Conservation (phyloP, 2,888 invertebrate species). For the Hecatera dysodea region DNA sequence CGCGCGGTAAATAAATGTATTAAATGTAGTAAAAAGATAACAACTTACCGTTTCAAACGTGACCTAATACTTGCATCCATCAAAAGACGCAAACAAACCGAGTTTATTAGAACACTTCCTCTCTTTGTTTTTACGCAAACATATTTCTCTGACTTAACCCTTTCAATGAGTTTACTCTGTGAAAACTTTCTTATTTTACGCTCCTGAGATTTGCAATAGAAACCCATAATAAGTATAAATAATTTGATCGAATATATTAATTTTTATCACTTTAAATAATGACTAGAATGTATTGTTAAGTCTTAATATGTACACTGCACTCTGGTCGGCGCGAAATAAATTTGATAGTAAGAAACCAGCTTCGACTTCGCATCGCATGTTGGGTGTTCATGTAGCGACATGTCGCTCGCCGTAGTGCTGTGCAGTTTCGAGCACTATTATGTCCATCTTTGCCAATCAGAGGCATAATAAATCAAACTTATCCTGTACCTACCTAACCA, state of each 20-base stretch:
- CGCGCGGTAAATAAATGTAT: neutral
- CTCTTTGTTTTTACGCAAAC: conserved; percentile 57
- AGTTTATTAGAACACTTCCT: conserved; percentile 60
- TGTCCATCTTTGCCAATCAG: conserved; percentile 29
- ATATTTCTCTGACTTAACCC: conserved; percentile 66
- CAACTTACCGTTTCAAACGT: conserved; percentile 68
- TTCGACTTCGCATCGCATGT: conserved; percentile 45
- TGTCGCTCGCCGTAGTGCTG: conserved; percentile 70
- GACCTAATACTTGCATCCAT: conserved; percentile 60
- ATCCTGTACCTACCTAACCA: conserved; percentile 8
- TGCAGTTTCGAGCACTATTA: conserved; percentile 42
- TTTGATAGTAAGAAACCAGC: conserved; percentile 42
- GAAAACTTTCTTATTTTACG: conserved; percentile 56
- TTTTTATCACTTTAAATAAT: conserved; percentile 47
- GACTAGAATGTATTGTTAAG: conserved; percentile 57
- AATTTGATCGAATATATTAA: conserved; percentile 53
- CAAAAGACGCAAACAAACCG: conserved; percentile 60
- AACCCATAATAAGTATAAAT: conserved; percentile 66
- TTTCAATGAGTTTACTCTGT: conserved; percentile 51
- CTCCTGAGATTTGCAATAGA: conserved; percentile 66
- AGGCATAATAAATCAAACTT: conserved; percentile 33
- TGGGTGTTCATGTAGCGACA: conserved; percentile 74
- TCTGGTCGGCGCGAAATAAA: conserved; percentile 44
- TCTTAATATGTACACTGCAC: conserved; percentile 35
- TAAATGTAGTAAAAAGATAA: neutral